Conservation (phyloP, 2,113 vertebrate genomes). For the Engraulis encrasicolus region DNA sequence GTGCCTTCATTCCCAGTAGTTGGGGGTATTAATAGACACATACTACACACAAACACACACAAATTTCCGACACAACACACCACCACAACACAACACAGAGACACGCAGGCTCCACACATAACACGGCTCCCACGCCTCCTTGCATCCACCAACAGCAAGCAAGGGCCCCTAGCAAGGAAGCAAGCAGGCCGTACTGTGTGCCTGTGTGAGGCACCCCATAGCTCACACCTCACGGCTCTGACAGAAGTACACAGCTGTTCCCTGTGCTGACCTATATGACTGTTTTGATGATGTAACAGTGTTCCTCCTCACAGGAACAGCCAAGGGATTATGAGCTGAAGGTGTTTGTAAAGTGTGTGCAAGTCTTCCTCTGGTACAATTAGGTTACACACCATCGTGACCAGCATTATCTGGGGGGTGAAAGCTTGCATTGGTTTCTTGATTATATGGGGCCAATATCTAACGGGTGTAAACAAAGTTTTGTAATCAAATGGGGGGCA, state of each 20-base stretch:
- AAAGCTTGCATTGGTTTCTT: not conserved
- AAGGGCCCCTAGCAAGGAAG: too few relatives aligned
- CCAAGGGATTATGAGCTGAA: not conserved
- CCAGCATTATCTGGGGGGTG: not conserved
- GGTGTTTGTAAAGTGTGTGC: not conserved
- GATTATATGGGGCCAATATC: not conserved
- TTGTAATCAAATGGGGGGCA: not conserved
- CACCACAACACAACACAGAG: too few relatives aligned
- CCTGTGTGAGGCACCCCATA: too few relatives aligned
- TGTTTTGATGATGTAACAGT: not conserved
- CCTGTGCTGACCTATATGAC: not conserved
- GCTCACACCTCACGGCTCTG: not conserved
- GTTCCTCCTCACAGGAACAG: not conserved
- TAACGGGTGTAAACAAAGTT: not conserved
- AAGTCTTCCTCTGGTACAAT: not conserved
- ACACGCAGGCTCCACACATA: conserved; percentile 19
- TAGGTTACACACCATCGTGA: not conserved
- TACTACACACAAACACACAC: conserved; percentile 1
- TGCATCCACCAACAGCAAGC: not conserved
- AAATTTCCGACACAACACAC: not conserved
- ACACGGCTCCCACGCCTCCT: not conserved
- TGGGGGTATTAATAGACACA: not conserved
- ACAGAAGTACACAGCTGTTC: not conserved
- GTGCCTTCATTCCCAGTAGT: not conserved
- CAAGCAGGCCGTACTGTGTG: too few relatives aligned